These are phyloP conservation scores for Euspilapteryx auroguttella DNA, from an alignment of 2,888 invertebrate species.

Conservation along the genomic window DNA sequence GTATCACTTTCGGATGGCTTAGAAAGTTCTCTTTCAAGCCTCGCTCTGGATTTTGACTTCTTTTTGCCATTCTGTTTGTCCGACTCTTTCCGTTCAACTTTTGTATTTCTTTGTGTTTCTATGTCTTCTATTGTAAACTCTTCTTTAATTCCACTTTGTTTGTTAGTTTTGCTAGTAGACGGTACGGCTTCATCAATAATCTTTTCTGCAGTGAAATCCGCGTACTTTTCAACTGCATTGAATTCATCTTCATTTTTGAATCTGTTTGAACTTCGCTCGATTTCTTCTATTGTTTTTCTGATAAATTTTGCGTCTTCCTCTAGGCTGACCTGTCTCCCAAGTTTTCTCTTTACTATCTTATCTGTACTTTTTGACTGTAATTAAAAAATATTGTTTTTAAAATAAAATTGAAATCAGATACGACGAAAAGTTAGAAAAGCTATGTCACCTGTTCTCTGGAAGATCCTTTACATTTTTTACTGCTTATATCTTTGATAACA, in stretches of 20 bases:
- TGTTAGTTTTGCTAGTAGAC: slow-evolving; percentile 16
- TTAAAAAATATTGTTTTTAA: too few species aligned
- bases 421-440: slow-evolving; percentile 5
- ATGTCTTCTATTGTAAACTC: slow-evolving; percentile 16
- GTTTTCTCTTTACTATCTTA: slow-evolving; percentile 21
- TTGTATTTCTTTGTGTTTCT: slow-evolving; percentile 6
- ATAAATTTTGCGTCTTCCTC: slow-evolving; percentile 52
- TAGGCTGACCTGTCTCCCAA: slow-evolving; percentile 38
- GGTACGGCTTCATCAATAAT: slow-evolving; percentile 13
- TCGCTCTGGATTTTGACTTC: slow-evolving; percentile 44
- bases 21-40: slow-evolving; percentile 49
- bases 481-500: too few species aligned
- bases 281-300: slow-evolving; percentile 49
- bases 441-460: slow-evolving; percentile 38
- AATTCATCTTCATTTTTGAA: slow-evolving; percentile 21
- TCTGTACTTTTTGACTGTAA: slow-evolving; percentile 25
- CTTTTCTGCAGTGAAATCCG: slow-evolving; percentile 9
- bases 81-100: slow-evolving; percentile 27
- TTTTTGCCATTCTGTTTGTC: slow-evolving; percentile 46
- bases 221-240: slow-evolving; percentile 8
- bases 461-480: slow-evolving; percentile 4
- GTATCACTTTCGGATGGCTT: slow-evolving; percentile 53
- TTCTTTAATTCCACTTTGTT: slow-evolving; percentile 10
- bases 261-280: slow-evolving; percentile 39
- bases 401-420: too few species aligned